phyloP scores from a whole-genome alignment of 2,797 vertebrate genomes.

The Chanos chanos region DNA sequence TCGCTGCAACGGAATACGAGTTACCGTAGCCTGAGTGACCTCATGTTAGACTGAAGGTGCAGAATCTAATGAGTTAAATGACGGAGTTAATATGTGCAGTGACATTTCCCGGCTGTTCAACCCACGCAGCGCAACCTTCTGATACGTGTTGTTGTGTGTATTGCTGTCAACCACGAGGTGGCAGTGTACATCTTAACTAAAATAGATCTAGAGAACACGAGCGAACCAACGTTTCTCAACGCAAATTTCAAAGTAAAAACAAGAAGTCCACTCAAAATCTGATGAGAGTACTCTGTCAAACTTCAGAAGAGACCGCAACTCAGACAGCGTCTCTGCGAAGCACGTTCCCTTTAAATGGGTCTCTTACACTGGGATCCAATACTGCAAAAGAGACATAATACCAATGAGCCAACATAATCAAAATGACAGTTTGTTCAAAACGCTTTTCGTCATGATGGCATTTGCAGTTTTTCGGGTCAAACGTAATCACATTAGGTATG shows the following conservation, averaged over 20 bases:
- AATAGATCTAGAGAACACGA: neutral
- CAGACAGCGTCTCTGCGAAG: neutral
- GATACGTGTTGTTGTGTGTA: neutral
- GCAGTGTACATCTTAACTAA: neutral
- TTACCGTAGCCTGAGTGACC: too few relatives aligned
- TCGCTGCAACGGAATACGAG: too few relatives aligned
- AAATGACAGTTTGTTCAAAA: too few relatives aligned
- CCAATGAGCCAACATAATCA: too few relatives aligned
- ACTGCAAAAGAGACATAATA: too few relatives aligned
- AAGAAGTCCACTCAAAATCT: neutral
- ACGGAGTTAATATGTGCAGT: neutral
- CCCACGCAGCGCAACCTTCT: neutral
- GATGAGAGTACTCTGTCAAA: neutral
- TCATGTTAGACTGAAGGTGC: too few relatives aligned
- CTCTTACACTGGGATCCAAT: too few relatives aligned
- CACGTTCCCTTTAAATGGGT: neutral
- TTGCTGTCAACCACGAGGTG: neutral
- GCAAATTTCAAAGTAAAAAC: neutral
- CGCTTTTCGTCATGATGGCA: too few relatives aligned
- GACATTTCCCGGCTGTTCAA: neutral
- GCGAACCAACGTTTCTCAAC: neutral
- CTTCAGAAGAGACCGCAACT: neutral
- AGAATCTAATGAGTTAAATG: too few relatives aligned
- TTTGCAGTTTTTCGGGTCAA: too few relatives aligned
- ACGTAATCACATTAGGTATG: too few relatives aligned